phyloP scores from a whole-genome alignment of 2,113 vertebrate genomes.

The Xenopus laevis region DNA sequence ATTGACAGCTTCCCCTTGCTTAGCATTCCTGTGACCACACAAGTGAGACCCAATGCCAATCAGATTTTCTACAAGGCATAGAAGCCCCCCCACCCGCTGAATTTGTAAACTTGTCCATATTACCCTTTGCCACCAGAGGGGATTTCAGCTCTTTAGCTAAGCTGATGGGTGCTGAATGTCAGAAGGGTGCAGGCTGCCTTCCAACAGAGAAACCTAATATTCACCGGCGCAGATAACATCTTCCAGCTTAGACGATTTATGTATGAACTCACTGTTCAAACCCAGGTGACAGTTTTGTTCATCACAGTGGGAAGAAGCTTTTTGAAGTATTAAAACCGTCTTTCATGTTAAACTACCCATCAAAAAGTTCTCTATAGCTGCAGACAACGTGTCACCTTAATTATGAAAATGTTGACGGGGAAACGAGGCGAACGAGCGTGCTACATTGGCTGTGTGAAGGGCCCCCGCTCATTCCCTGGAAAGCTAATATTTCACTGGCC shows the following conservation, averaged over 20 bases:
- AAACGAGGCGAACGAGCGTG: constrained; percentile 36
- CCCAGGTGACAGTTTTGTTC: constrained; percentile 45
- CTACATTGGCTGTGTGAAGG: constrained; percentile 43
- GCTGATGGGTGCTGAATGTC: constrained; percentile 28
- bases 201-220: constrained; percentile 23
- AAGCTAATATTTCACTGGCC: constrained; percentile 43
- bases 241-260: constrained; percentile 35
- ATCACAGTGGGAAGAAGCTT: constrained; percentile 39
- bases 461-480: constrained; percentile 23
- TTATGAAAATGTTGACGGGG: constrained; percentile 46
- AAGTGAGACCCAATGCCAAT: not conserved
- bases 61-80: not conserved
- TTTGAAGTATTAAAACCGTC: constrained; percentile 45
- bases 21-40: not conserved
- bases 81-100: not conserved
- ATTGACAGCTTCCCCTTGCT: not conserved
- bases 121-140: not conserved
- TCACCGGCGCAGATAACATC: constrained; percentile 32
- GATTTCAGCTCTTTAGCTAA: not conserved
- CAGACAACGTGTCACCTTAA: constrained; percentile 46
- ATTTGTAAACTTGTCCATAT: not conserved
- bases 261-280: constrained; percentile 43
- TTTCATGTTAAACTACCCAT: constrained; percentile 46
- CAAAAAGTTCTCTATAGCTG: constrained; percentile 46
- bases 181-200: constrained; percentile 20